Conservation (phyloP, 2,797 vertebrate species). For the Arctocebus calabarensis region DNA sequence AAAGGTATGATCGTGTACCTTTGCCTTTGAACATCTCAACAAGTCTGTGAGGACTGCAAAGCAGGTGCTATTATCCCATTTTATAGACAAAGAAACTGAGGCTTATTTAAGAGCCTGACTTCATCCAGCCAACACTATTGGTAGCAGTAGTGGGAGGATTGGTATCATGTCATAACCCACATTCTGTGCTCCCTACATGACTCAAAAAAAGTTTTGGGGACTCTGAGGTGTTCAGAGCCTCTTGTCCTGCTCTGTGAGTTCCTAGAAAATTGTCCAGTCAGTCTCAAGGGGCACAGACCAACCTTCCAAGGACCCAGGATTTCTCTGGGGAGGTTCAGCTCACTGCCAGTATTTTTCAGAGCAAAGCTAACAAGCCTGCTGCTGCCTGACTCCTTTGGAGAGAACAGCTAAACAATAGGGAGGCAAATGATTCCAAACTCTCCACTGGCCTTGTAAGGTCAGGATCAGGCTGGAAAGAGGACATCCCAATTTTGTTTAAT, state of each 20-base stretch:
- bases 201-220: not conserved
- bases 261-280: slow-evolving; percentile 1
- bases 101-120: not conserved
- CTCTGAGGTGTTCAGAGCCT: not conserved
- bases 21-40: not conserved
- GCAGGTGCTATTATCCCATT: not conserved
- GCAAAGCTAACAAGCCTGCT: not conserved
- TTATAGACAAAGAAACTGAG: not conserved
- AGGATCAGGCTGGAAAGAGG: not conserved
- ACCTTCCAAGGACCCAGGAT: not conserved
- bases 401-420: not conserved
- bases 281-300: not conserved
- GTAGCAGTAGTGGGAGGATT: not conserved
- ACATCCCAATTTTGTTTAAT: not conserved
- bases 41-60: not conserved
- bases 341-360: not conserved
- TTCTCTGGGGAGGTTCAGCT: not conserved
- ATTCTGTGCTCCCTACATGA: not conserved
- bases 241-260: not conserved
- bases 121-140: not conserved
- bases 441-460: not conserved
- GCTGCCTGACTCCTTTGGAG: not conserved
- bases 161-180: not conserved
- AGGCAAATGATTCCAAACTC: not conserved
- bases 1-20: not conserved